Base-by-base conservation (phyloP, 37 sponge, comb jelly and placozoan species). In the Tethya wilhelma region DNA sequence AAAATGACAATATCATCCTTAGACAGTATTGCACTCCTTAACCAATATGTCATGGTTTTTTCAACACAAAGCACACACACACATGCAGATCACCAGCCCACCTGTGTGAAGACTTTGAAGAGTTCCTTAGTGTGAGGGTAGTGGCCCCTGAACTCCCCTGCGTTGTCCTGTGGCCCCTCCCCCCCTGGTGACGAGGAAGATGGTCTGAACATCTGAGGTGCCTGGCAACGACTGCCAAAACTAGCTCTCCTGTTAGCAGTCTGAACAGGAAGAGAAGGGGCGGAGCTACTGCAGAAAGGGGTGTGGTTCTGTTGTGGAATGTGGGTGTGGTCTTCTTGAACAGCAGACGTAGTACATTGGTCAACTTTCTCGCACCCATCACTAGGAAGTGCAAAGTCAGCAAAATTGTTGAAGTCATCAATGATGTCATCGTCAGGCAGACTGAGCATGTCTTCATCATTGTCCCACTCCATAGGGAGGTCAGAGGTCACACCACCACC, bases 91-190 rank as follows among this genome's bases (percentile, higher is more conserved):
- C 14, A 14, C n/a, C 14, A 49, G 14, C 44, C 41, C 26, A 55
- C 75, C 67, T 82, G 53, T 17, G 29, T 72, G 80, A 92, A 86
- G 8, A 79, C 38, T 38, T 78, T 82, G 75, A 44, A 45, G 63
- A 92, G 71, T 30, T 62, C 62, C 44, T 71, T 68, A 43, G 82
- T 72, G 86, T 92, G 87, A 3, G 56, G 79, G 62, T 92, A 86
- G 29, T 62, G 68, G 4, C 75, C 84, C 30, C 67, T 42, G 66
- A 86, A 86, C 57, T 78, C 86, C 20, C 42, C 28, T 22, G 77
- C 64, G 56, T 81, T 36, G 59, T 86, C 85, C 28, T 34, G 36
- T 2, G 69, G 69, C 1, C 43, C 46, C 31, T 41, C 58, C 28
- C 12, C 32, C 12, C 40, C 59, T 1, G 1, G 19, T 20, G 73